These are phyloP conservation scores for Arrhamphus sclerolepis DNA, from an alignment of 2,797 vertebrate genomes.

Conservation along the genomic window DNA sequence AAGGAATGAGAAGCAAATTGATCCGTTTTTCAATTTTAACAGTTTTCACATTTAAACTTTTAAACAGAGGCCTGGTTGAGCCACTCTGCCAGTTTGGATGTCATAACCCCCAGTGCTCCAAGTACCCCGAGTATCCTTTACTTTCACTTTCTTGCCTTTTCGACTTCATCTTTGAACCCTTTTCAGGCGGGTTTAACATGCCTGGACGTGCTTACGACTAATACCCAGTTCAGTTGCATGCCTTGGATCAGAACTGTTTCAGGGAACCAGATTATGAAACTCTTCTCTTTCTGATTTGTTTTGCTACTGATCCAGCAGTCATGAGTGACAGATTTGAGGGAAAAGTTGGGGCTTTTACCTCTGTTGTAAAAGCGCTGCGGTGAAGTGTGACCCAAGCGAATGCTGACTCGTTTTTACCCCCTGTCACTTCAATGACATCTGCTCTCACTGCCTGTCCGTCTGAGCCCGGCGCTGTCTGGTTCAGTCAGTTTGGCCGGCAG, in stretches of 20 bases:
- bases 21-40: too few relatives aligned
- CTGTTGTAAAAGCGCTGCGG: constrained; percentile 8
- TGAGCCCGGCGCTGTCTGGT: constrained; percentile 11
- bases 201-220: too few relatives aligned
- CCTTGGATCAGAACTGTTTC: neutral
- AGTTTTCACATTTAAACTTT: too few relatives aligned
- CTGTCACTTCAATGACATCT: constrained; percentile 50
- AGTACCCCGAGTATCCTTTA: too few relatives aligned
- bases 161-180: too few relatives aligned
- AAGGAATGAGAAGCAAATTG: too few relatives aligned
- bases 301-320: constrained; percentile 1
- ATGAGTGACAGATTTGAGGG: neutral
- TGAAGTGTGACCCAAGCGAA: constrained; percentile 26
- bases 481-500: constrained; percentile 31
- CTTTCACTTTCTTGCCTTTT: too few relatives aligned
- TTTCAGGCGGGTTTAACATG: too few relatives aligned
- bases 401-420: constrained; percentile 49
- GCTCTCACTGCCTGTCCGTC: constrained; percentile 32
- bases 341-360: constrained; percentile 8
- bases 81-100: too few relatives aligned
- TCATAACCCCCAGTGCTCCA: too few relatives aligned
- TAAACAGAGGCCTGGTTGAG: too few relatives aligned
- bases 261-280: neutral
- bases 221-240: neutral
- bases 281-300: constrained; percentile 14